A percentile compares a stretch with the other conserved stretches of the same genome.
These are phyloP conservation scores for Poeciliopsis paucimaculata DNA, from an alignment of 2,797 vertebrate species.

Conservation along the genomic window DNA sequence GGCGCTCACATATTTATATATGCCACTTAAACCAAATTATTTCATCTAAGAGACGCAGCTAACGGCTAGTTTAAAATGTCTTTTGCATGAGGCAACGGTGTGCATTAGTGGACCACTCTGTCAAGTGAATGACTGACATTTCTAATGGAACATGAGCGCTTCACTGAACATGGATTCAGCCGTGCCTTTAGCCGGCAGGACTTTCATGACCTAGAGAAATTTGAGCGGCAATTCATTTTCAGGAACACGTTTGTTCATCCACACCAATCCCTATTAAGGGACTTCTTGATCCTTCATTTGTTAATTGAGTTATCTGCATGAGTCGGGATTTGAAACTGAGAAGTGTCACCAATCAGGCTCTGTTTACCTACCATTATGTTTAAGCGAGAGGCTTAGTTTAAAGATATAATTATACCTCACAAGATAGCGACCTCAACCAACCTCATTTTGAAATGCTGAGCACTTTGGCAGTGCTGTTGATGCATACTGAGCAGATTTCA, in stretches of 20 bases:
- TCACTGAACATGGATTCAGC: slow-evolving; percentile 68
- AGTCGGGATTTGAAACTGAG: slow-evolving; percentile 77
- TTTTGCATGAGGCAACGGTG: slow-evolving; percentile 76
- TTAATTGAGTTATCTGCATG: slow-evolving; percentile 80
- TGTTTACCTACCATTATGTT: slow-evolving; percentile 80
- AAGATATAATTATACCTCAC: slow-evolving; percentile 80
- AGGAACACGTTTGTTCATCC: slow-evolving; percentile 75
- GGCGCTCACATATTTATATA: slow-evolving; percentile 79
- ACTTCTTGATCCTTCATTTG: slow-evolving; percentile 67
- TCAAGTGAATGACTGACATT: slow-evolving; percentile 72
- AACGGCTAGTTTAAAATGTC: slow-evolving; percentile 82
- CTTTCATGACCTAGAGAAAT: slow-evolving; percentile 76
- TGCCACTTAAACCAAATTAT: slow-evolving; percentile 80
- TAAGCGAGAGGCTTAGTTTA: slow-evolving; percentile 71
- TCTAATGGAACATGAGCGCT: slow-evolving; percentile 69
- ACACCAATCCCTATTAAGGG: slow-evolving; percentile 74
- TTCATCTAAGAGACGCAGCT: slow-evolving; percentile 66
- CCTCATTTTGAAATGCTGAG: slow-evolving; percentile 64
- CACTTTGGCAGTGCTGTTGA: slow-evolving; percentile 54
- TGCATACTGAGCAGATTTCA: slow-evolving; percentile 59
- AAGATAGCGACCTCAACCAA: slow-evolving; percentile 66
- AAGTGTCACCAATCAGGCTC: slow-evolving; percentile 71
- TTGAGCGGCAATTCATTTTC: slow-evolving; percentile 79
- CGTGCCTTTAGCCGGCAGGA: slow-evolving; percentile 44
- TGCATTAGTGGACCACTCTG: slow-evolving; percentile 60